Base-by-base conservation (phyloP, 2,888 invertebrate species). In the Cyclophora albipunctata region DNA sequence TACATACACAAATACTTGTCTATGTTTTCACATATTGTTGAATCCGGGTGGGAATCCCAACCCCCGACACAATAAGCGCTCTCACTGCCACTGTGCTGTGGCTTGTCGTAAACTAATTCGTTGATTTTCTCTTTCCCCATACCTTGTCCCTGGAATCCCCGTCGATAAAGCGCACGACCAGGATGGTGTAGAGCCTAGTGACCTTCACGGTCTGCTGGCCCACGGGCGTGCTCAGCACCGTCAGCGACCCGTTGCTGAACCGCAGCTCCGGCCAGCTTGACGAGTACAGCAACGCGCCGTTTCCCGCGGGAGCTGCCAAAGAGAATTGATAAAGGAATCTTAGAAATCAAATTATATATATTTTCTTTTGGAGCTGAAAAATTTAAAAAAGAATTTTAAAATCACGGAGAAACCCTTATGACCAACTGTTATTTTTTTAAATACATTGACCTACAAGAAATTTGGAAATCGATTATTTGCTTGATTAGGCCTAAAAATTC, bases 231-330 rank as follows among this genome's bases (percentile, higher is more conserved):
- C 75, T 77, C 35, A 84, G 73, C 4, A 69, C 61, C 3, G 78
- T 73, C 44, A 63, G 66, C 2, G 73, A 61, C 34, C 79, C 81
- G 54, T 81, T 78, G 0, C 73, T 61, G 65, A 81, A 82, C 3
- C 71, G 78, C 4, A 92, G 75, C 44, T 88, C 76, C 0, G 91
- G 91, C 60, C 90, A 90, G 2, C 88, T 81, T 0, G 84, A 85
- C 0, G 91, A 87, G 62, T 85, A 88, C 1, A 91, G 72, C n/a
- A 91, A 79, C 0, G 89, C 83, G 5, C 80, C 88, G 45, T 83
- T 90, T 53, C 81, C 90, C 50, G 71, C 75, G 0, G 75, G 77
- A 5, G 84, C 87, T 87, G 68, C 1, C 53, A 40, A 35, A 7
- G 34, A 2, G 6, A 34, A 34, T 7, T 2, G 20, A 20, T 20